Base-by-base conservation (phyloP, 2,113 vertebrate genomes). In the Phalacrocorax carbo region DNA sequence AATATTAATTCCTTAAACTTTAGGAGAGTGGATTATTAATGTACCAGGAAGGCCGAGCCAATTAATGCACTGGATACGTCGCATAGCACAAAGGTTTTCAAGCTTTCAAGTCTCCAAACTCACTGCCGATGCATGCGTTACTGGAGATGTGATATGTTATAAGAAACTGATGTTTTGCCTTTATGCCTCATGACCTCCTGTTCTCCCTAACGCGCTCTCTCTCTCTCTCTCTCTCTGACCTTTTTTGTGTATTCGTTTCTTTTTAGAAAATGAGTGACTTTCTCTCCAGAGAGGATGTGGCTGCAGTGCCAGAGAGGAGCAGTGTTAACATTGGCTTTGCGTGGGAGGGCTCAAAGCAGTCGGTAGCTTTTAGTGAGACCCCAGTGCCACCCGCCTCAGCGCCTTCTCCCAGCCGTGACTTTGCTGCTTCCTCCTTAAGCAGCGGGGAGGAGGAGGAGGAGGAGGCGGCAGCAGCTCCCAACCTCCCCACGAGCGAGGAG, bases 201-300 rank as follows among this genome's bases (percentile, higher is more conserved):
- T 85, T 94, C 64, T 96, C 96, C 88, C 96, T 98, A 98, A 98
- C 80, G 8, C 52, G 86, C 49, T 90, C 54, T 95, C 25, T 92
- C 15, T 94, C 26, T 94, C 32, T 96, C 58, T 93, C 87, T 96
- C 89, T 96, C 82, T 96, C 70, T 97, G 96, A 84, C 96, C 86
- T 97, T 97, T 92, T 98, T 94, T 98, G 78, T 98, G 90, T 98
- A 97, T 98, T 90, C 88, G 0, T 98, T 98, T 97, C 92, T 96
- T 98, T 98, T 97, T 98, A 98, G 98, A 98, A 61, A 94, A 69
- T 96, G 97, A 96, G 96, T 97, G 97, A 81, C 96, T 97, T 96
- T 98, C 91, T 93, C 73, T 96, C 70, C 92, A 96, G 91, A 93
- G 97, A 98, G 97, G 98, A 97, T 97, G 95, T 95, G 97, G 97